Evolutionary conservation across 1,140 invertebrate genomes (phyloP).

Genomic region (Anoplolepis gracilipes): DNA sequence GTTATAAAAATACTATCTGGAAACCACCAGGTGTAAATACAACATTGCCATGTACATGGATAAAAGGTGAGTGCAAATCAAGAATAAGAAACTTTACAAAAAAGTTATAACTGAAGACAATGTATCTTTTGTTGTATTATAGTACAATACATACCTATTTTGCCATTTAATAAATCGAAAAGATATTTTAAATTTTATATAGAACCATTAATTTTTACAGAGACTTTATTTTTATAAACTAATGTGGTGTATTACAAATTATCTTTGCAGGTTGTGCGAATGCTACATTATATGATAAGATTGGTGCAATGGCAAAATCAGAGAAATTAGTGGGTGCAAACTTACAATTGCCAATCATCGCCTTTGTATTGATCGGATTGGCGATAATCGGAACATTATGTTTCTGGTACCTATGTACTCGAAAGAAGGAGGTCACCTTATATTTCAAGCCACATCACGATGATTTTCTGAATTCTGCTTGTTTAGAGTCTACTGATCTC

Average conservation of each 20-base stretch:
- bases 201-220: neutral
- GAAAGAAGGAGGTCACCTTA: neutral
- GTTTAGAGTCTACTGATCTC: neutral
- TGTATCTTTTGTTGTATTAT: neutral
- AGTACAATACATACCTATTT: too few species aligned
- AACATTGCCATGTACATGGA: neutral
- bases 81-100: neutral
- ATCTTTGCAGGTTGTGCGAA: neutral
- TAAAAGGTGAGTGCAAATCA: slow-evolving; percentile 28
- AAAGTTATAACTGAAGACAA: neutral
- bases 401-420: slow-evolving; percentile 6
- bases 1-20: slow-evolving; percentile 22
- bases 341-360: slow-evolving; percentile 19
- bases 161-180: neutral
- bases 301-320: too few species aligned
- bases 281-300: neutral
- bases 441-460: neutral
- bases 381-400: slow-evolving; percentile 28
- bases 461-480: slow-evolving; percentile 7
- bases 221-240: neutral
- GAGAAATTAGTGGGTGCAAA: neutral
- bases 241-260: neutral
- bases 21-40: neutral
- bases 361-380: slow-evolving; percentile 6
- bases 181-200: slow-evolving; percentile 1